phyloP scores from a whole-genome alignment of 2,113 vertebrate genomes.

The Donacobius atricapilla region DNA sequence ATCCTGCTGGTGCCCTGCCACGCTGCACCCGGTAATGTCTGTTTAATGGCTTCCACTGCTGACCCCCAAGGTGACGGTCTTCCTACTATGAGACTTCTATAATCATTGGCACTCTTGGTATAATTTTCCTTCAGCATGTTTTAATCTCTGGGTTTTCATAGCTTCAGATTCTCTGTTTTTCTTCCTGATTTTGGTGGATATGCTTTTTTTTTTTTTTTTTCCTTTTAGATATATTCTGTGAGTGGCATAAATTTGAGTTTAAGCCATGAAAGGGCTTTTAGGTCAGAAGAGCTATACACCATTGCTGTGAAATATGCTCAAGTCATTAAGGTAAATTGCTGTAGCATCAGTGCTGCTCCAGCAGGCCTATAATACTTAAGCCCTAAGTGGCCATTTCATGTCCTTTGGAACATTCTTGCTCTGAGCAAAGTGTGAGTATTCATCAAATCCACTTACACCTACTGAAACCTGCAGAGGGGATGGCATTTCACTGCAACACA shows the following conservation, averaged over 20 bases:
- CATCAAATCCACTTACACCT: neutral
- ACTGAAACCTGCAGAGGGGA: neutral
- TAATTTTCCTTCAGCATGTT: neutral
- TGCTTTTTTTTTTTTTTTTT: neutral
- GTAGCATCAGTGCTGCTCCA: neutral
- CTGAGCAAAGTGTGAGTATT: neutral
- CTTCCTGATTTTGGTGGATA: neutral
- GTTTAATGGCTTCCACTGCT: neutral
- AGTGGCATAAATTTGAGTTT: neutral
- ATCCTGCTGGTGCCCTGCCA: fast-evolving
- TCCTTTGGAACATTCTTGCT: neutral
- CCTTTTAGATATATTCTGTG: neutral
- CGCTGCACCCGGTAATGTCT: fast-evolving
- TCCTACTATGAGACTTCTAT: fast-evolving
- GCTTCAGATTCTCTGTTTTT: neutral
- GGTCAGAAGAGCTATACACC: neutral
- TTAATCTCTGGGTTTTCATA: neutral
- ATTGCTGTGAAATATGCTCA: neutral
- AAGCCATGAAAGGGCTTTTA: neutral
- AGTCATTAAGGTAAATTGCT: neutral
- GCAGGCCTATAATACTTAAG: neutral
- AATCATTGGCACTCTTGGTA: neutral
- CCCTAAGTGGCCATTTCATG: neutral
- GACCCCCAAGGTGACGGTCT: neutral
- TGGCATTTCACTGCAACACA: neutral